Evolutionary conservation across 2,113 vertebrate genomes (phyloP), one percentile per base, ranked within the genome.

Genomic region (Microtus ochrogaster): DNA sequence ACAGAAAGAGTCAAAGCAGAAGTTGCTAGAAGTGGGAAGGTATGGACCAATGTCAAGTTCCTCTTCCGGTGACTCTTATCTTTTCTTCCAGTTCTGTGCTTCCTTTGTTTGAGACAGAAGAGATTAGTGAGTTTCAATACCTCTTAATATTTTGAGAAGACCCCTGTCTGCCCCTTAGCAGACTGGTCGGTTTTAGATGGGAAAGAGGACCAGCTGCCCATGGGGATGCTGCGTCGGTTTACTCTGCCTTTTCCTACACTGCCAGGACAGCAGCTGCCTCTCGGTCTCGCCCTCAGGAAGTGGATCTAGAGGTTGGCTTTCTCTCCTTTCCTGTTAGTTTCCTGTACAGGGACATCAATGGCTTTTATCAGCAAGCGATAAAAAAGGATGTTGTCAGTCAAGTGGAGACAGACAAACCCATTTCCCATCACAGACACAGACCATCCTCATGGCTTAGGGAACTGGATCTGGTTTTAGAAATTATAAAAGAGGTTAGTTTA

Each of bases 241-340:
- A 92, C 63, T 94, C 87, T 97, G 96, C 73, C 92, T 85, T 97
- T 97, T 97, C 97, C 97, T 97, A 52, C 68, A 14, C 82, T 55
- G 14, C 76, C 79, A 73, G n/a, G 93, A 66, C 78, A 65, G 76
- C 63, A n/a, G 63, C 14, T 13, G 66, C 88, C 61, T 58, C 88
- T 92, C 94, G 90, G 95, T 74, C 86, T 95, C 16, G 33, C 90
- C 92, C 72, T 93, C 97, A 98, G 97, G 97, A 98, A 97, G 95
- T 91, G 77, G 74, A 92, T 72, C 96, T 78, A 96, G 95, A 49
- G 73, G 88, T 85, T 92, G 90, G 96, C 94, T 96, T 97, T 83
- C 96, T 95, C 96, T 96, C 95, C 95, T 97, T 97, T 97, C 97
- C 97, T 97, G 97, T 97, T 96, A 95, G 97, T 96, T 97, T 98